Evolutionary conservation across 1,140 invertebrate species (phyloP).

Genomic region (Thaumetopoea pityocampa): DNA sequence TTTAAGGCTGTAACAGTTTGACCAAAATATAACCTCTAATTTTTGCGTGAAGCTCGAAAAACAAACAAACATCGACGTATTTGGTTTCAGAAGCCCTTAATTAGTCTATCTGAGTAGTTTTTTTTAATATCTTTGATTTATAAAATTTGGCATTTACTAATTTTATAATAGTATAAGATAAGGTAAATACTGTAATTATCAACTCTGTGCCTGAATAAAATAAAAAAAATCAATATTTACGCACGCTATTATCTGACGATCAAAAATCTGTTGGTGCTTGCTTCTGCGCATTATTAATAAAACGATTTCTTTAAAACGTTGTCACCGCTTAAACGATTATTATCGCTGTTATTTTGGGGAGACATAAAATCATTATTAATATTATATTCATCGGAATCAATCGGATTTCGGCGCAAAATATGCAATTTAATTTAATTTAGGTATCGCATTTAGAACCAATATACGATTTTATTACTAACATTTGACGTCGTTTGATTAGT

Average conservation of each 20-base stretch:
- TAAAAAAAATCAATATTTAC: conserved; percentile 4
- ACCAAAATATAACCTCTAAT: too few species aligned
- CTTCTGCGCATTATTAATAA: conserved; percentile 5
- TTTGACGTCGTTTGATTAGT: conserved; percentile 9
- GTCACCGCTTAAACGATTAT: conserved; percentile 6
- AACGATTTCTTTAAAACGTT: conserved; percentile 4
- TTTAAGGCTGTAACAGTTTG: too few species aligned
- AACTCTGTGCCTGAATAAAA: background rate
- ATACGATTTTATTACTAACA: conserved; percentile 7
- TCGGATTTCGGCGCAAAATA: conserved; percentile 15
- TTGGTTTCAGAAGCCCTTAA: too few species aligned
- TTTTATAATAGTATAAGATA: background rate
- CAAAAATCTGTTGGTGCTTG: background rate
- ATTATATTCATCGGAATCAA: conserved; percentile 19
- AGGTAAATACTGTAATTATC: background rate
- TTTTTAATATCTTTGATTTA: too few species aligned
- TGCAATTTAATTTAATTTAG: conserved; percentile 11
- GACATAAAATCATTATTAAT: conserved; percentile 13
- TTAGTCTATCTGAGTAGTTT: too few species aligned
- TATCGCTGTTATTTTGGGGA: conserved; percentile 7
- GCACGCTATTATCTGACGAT: background rate
- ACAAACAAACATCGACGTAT: too few species aligned
- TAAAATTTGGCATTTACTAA: too few species aligned
- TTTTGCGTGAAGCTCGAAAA: too few species aligned
- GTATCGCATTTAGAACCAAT: conserved; percentile 2